Base-by-base conservation (phyloP, 1,140 invertebrate genomes). In the Dryas iulia region DNA sequence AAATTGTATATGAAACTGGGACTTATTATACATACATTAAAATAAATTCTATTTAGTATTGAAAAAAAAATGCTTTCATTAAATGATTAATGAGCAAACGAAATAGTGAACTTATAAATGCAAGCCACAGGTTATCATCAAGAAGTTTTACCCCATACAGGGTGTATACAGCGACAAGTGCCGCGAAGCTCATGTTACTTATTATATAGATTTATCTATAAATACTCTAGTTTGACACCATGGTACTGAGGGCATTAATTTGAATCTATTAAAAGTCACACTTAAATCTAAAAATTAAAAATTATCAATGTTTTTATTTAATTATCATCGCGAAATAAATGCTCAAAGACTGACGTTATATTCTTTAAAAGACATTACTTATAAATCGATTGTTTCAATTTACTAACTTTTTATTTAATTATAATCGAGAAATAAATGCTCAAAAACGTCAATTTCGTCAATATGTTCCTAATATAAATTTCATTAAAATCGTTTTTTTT, bases 221-320 rank as follows among this genome's bases (percentile, higher is more conserved):
- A 78, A 82, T 83, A 80, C 72, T 73, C 78, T 86, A 86, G 70
- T 86, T 86, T 84, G 83, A 86, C 83, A 86, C 82, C 67, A 62
- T 71, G 66, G 76, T 79, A 79, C 77, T 78, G 72, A 74, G 59
- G 65, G 65, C 53, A 60, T 47, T 61, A 47, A 35, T 39, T 21
- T 21, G 18, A 47, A 47, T 18, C n/a, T 47, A 47, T 47, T 47
- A 0, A 47, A 47, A 47, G 39, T 21, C 39, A 47, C 39, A 47
- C 39, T 47, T 47, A 21, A 18, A 47, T 10, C 18, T 18, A 21
- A 47, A 35, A 35, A 35, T 35, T n/a, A 11, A 31, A 0, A 12
- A 8, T 31, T 31, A 31, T n/a, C n/a, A n/a, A n/a, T n/a, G n/a
- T n/a, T 28, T 28, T 28, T 28, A 28, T 28, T 28, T 28, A 3